These are phyloP conservation scores for Meteorus sp. DNA, from an alignment of 1,140 invertebrate genomes.

Conservation along the genomic window DNA sequence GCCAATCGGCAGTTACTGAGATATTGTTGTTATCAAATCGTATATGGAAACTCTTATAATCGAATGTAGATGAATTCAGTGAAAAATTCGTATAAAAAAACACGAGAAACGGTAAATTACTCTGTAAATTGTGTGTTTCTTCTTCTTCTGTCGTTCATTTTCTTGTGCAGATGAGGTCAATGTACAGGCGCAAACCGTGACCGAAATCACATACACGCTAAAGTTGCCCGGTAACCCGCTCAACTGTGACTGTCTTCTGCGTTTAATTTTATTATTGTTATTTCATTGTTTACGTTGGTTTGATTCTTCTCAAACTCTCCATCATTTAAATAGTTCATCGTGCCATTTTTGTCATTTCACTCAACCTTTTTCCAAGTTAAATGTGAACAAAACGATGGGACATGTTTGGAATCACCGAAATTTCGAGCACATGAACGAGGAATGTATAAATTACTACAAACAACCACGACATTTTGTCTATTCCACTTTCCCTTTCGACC, in stretches of 20 bases:
- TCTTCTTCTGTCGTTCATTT: constrained; percentile 13
- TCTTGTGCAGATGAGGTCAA: constrained; percentile 42
- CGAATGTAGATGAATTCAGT: not conserved
- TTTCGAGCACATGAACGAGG: no score
- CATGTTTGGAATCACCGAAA: no score
- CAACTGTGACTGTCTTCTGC: constrained; percentile 47
- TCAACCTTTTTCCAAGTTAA: no score
- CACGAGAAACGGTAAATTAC: constrained; percentile 33
- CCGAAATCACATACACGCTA: constrained; percentile 55
- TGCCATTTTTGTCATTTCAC: no score
- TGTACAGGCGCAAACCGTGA: constrained; percentile 57
- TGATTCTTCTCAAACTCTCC: not conserved
- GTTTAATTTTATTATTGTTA: constrained; percentile 19
- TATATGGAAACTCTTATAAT: no score
- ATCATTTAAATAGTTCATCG: constrained; percentile 30
- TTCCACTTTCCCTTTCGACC: constrained; percentile 32
- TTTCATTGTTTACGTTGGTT: not conserved
- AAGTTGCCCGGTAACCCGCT: constrained; percentile 41
- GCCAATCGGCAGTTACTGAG: no score
- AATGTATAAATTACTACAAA: constrained; percentile 5
- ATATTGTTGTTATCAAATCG: no score
- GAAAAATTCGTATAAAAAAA: constrained; percentile 18
- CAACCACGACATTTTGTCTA: constrained; percentile 18
- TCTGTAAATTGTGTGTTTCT: constrained; percentile 39
- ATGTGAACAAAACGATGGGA: no score